Base-by-base conservation (phyloP, 2,888 invertebrate genomes). In the Ornithoptera priamus region DNA sequence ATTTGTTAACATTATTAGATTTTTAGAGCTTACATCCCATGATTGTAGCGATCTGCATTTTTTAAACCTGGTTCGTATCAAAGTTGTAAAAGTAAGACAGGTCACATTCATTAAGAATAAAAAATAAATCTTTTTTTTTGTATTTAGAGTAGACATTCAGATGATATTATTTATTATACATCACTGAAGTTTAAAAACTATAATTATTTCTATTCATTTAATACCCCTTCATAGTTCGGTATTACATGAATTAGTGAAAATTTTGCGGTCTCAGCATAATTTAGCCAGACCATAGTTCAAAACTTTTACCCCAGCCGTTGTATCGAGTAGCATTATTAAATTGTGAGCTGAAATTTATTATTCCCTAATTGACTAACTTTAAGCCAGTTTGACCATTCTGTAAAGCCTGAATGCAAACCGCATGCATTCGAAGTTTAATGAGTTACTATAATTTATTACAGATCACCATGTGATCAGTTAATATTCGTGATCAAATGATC, bases 311-410 rank as follows among this genome's bases (percentile, higher is more conserved):
- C 17, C 39, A 15, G 7, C 20, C 46, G 39, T 18, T 62, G 46
- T 62, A 62, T 46, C 62, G 46, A 46, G 62, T 4, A 15, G 6
- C 62, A 24, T 61, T 62, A 62, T 62, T 62, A 39, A 57, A 57
- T 20, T 57, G 8, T 57, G 57, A 57, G 5, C n/a, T 56, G 30
- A 56, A 56, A 64, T 36, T 56, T 39, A 64, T 64, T 56, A 64
- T 39, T 56, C 30, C 1, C 30, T 64, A 56, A 64, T 56, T 56
- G 56, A 56, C 18, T 56, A 64, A 56, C 36, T 64, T 64, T 56
- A 56, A 15, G n/a, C 56, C 4, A 36, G 56, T 20, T 20, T 39
- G 3, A 64, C 12, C 2, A 64, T 36, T 62, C 17, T 22, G 46
- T 46, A 46, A 62, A 42, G 18, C 30, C 36, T 39, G 39, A 17